Conservation (phyloP, 2,113 vertebrate genomes). For the Dipodomys spectabilis region DNA sequence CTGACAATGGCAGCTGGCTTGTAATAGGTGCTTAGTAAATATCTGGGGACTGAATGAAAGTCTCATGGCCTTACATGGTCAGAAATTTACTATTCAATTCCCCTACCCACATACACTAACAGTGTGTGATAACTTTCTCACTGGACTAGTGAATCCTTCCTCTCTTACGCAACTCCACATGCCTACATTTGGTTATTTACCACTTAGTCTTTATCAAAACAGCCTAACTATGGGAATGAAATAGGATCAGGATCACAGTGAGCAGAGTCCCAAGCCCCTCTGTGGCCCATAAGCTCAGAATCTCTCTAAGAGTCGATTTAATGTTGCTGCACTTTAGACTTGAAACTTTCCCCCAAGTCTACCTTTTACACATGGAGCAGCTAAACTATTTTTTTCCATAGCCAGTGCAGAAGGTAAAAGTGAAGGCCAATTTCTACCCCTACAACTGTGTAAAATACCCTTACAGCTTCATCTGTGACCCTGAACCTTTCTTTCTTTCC, state of each 20-base stretch:
- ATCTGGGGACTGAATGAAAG: background rate
- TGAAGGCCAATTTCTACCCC: conserved; percentile 36
- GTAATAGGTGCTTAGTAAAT: background rate
- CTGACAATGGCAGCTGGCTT: background rate
- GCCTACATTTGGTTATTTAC: background rate
- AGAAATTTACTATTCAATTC: background rate
- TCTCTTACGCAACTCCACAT: background rate
- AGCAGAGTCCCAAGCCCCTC: background rate
- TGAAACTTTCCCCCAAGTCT: background rate
- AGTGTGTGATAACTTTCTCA: background rate
- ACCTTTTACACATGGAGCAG: background rate
- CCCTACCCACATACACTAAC: no score
- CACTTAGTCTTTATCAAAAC: background rate
- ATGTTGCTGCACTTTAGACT: background rate
- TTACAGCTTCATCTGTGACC: conserved; percentile 61
- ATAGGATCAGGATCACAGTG: background rate
- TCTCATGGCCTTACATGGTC: background rate
- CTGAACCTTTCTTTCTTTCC: conserved; percentile 39
- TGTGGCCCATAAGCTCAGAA: background rate
- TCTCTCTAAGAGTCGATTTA: background rate
- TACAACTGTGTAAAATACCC: conserved; percentile 45
- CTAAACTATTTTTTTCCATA: background rate
- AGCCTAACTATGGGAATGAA: background rate
- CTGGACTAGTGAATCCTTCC: background rate
- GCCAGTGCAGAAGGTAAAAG: conserved; percentile 34